Evolutionary conservation across 2,113 vertebrate species (phyloP).

Genomic region (Leuciscus idus): DNA sequence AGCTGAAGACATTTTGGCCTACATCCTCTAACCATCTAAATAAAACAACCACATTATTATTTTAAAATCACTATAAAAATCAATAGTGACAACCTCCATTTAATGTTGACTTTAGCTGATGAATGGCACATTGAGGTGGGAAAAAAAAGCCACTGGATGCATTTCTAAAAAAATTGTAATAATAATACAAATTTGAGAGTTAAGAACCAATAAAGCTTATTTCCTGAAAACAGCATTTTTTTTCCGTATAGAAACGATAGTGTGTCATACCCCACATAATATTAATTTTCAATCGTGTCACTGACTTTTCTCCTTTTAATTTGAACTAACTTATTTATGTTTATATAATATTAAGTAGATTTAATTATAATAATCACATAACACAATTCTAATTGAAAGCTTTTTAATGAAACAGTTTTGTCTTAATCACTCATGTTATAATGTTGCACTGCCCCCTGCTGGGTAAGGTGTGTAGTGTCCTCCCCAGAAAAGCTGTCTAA

Average conservation of each 20-base stretch:
- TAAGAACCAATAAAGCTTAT: neutral
- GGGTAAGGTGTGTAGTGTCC: constrained; percentile 27
- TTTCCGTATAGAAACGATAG: too few species aligned
- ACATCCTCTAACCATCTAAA: neutral
- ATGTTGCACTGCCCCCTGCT: constrained; percentile 60
- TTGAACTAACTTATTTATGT: too few species aligned
- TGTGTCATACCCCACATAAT: too few species aligned
- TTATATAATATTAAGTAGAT: too few species aligned
- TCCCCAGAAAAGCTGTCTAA: neutral
- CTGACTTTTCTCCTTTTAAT: too few species aligned
- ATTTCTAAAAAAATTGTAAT: too few species aligned
- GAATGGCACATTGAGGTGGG: neutral
- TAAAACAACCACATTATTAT: constrained; percentile 1
- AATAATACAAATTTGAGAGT: neutral
- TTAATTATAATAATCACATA: neutral
- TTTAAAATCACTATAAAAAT: neutral
- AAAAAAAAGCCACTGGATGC: neutral
- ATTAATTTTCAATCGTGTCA: too few species aligned
- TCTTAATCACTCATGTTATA: neutral
- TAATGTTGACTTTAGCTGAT: neutral
- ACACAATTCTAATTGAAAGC: neutral
- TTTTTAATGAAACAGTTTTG: neutral
- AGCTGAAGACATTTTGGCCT: constrained; percentile 5
- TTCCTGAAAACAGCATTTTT: neutral
- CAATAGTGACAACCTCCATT: too few species aligned